Evolutionary conservation across 1,140 invertebrate species (phyloP), one percentile per base, ranked within the genome.

Genomic region (Meteorus sp.): DNA sequence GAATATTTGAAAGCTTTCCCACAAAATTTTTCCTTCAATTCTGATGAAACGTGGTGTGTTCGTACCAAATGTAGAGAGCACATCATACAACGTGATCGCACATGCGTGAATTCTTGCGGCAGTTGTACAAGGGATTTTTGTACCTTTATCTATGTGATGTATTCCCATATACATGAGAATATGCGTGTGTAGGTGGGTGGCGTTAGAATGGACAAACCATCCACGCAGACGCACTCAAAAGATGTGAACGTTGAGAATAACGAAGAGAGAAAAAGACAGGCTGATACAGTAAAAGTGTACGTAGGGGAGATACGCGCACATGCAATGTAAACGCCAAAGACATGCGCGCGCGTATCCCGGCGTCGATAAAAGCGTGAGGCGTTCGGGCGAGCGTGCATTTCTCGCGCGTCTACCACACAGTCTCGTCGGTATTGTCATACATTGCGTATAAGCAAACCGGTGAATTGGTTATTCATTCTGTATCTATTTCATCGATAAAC

Each of bases 291-390:
- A n/a, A n/a, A n/a, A n/a, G n/a, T n/a, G n/a, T n/a, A n/a, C n/a
- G n/a, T n/a, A n/a, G n/a, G n/a, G n/a, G 17, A 9, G 22, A 8
- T 44, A 17, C 52, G 47, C 44, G 45, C 39, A 52, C 31, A 31
- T 15, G 39, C 44, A 19, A 58, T 56, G 61, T 58, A 45, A 56
- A 56, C 52, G 35, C 52, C 20, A 45, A 50, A 19, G 43, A 17
- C 17, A 66, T 64, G 67, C 61, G 62, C 64, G 63, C 67, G 62
- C 69, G 61, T 65, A 55, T 51, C 43, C 57, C 52, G 59, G 68
- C 65, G 59, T 67, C 67, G 69, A 77, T 77, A 76, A 76, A 76
- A 77, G 69, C 71, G 63, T 61, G 68, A 67, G 64, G 63, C 64
- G 48, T 47, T 62, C 59, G 62, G 50, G 20, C 53, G 54, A 61